Evolutionary conservation across 2,797 vertebrate species (phyloP).

Genomic region (Mico argentatus): DNA sequence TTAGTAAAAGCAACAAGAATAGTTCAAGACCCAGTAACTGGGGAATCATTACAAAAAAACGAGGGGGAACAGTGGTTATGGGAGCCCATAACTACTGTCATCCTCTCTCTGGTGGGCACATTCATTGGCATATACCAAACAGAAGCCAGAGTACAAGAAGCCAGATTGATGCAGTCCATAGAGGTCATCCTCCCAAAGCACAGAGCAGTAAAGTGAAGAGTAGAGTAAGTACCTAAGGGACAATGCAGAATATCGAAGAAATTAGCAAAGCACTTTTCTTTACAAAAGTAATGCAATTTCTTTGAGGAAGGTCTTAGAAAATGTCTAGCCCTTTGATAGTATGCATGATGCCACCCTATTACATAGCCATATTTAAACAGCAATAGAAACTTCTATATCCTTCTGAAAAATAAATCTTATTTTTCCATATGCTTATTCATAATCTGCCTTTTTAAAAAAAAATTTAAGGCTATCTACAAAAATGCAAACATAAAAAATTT

Average conservation of each 20-base stretch:
- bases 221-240: background rate
- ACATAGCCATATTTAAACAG: background rate
- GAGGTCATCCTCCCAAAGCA: background rate
- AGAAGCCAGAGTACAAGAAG: background rate
- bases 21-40: background rate
- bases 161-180: too few species aligned
- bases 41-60: background rate
- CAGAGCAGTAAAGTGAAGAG: background rate
- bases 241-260: background rate
- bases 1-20: background rate
- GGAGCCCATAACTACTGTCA: background rate
- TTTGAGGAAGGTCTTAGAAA: background rate
- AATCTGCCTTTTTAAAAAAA: background rate
- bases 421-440: background rate
- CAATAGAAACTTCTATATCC: background rate
- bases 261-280: background rate
- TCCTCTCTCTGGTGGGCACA: too few species aligned
- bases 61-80: background rate
- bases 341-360: background rate
- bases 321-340: background rate
- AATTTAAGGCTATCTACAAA: background rate
- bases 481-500: background rate
- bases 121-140: background rate
- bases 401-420: background rate
- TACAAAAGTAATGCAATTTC: background rate